Conservation (phyloP, 2,797 vertebrate species). For the Pipistrellus nathusii region DNA sequence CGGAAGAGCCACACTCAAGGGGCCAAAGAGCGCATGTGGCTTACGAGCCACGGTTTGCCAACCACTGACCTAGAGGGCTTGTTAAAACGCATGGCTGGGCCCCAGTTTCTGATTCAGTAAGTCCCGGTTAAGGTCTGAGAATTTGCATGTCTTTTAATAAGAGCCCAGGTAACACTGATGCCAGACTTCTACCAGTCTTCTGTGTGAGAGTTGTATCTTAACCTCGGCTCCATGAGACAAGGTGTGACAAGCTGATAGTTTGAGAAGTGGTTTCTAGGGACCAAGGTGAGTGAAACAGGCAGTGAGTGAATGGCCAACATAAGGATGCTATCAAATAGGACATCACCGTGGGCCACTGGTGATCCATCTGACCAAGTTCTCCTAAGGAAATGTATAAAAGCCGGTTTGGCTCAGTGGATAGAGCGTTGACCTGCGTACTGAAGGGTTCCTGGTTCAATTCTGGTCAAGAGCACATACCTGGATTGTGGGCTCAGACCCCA, state of each 20-base stretch:
- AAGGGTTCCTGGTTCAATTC: too few species aligned
- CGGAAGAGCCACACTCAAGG: too few species aligned
- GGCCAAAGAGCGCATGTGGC: too few species aligned
- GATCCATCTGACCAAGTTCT: background rate
- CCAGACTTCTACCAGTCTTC: background rate
- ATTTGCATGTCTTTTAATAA: background rate
- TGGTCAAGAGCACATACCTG: too few species aligned
- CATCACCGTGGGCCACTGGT: background rate
- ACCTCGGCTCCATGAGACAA: background rate
- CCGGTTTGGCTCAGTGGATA: too few species aligned
- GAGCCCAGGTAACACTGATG: background rate
- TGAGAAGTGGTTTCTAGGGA: background rate
- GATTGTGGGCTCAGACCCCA: too few species aligned
- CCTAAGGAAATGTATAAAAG: background rate
- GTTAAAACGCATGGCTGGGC: background rate
- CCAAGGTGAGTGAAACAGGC: background rate
- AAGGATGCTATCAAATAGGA: background rate
- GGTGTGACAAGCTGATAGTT: background rate
- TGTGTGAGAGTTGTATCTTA: background rate
- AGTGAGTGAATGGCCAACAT: background rate
- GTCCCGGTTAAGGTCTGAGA: background rate
- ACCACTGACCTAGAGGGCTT: background rate
- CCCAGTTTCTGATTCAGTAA: background rate
- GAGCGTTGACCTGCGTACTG: too few species aligned
- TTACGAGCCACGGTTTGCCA: too few species aligned